phyloP scores from a whole-genome alignment of 2,888 invertebrate genomes.

The Zelleria hepariella region DNA sequence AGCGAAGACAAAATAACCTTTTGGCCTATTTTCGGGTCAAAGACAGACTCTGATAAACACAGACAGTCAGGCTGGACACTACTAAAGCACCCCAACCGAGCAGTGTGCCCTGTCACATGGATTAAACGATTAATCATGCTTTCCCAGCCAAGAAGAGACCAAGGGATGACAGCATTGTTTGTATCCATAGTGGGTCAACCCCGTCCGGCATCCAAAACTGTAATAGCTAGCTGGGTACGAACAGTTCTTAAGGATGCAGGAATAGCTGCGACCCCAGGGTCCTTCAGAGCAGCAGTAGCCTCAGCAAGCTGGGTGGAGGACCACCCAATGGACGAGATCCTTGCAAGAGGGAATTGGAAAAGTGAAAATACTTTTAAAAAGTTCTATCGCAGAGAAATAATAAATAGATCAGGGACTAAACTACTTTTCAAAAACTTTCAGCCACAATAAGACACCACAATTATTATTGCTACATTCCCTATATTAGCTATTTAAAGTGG shows the following conservation, averaged over 20 bases:
- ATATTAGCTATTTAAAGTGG: too few species aligned
- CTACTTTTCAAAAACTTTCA: background rate
- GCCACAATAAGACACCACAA: background rate
- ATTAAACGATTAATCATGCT: background rate
- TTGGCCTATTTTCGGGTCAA: conserved; percentile 3
- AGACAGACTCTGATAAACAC: background rate
- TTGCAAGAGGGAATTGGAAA: conserved; percentile 18
- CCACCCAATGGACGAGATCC: conserved; percentile 15
- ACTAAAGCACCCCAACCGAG: background rate
- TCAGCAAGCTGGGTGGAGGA: conserved; percentile 17
- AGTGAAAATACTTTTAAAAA: conserved; percentile 8
- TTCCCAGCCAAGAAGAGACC: background rate
- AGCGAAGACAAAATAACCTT: background rate
- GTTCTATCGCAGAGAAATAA: background rate
- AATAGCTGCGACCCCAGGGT: conserved; percentile 15
- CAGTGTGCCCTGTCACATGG: background rate
- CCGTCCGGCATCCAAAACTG: background rate
- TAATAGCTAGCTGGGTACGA: conserved; percentile 17
- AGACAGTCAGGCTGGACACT: conserved; percentile 4
- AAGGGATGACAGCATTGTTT: background rate
- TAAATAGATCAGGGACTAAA: background rate
- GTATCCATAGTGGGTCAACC: background rate
- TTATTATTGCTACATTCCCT: too few species aligned
- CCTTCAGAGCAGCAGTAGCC: conserved; percentile 18
- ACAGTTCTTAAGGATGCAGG: conserved; percentile 14